Base-by-base conservation (phyloP, 2,113 vertebrate genomes). In the Diadophis punctatus region DNA sequence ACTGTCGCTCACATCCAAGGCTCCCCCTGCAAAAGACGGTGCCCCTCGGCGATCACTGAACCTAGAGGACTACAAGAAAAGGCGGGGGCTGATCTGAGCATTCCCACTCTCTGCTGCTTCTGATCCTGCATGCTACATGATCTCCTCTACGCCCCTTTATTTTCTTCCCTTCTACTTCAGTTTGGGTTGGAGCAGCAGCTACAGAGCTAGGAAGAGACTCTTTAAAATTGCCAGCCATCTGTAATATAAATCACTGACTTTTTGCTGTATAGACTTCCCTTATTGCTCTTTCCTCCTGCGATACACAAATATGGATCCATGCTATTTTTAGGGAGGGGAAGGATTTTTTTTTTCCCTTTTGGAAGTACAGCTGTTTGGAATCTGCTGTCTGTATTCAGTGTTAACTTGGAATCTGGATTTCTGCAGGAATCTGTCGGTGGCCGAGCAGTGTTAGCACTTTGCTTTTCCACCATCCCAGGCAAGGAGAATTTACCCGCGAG, bases 11-110 rank as follows among this genome's bases (percentile, higher is more conserved):
- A 99, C 98, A 94, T 99, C 99, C 91, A 99, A 99, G 91, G 98
- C 99, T 43, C 98, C 99, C 53, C 98, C 99, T 14, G 98, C 99
- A 96, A 99, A 99, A 97, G 99, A 99, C 68, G 99, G 99, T 48
- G 99, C 99, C 52, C 99, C 99, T 25, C 98, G 99, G 88, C 97
- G 99, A 95, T 99, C 99, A 85, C 97, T 99, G 95, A 99, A 99
- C 96, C 98, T 99, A 97, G 99, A 99, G 96, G 99, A 99, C 98
- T 99, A 99, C 97, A 99, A 99, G 97, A 99, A 99, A 97, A 98
- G 99, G 96, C 98, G 99, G 96, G 99, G 99, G 86, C 98, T 99
- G 95, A 99, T 99, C 96, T 99, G 98, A 99, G 96, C 95, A 3
- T 88, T 43, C 95, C 96, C 96, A 96, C 94, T 96, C 96, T 96